Percentiles rank a stretch among this genome's conserved stretches.
Evolutionary conservation across 2,888 invertebrate species (phyloP).

Genomic region (Pseudoips prasinana): DNA sequence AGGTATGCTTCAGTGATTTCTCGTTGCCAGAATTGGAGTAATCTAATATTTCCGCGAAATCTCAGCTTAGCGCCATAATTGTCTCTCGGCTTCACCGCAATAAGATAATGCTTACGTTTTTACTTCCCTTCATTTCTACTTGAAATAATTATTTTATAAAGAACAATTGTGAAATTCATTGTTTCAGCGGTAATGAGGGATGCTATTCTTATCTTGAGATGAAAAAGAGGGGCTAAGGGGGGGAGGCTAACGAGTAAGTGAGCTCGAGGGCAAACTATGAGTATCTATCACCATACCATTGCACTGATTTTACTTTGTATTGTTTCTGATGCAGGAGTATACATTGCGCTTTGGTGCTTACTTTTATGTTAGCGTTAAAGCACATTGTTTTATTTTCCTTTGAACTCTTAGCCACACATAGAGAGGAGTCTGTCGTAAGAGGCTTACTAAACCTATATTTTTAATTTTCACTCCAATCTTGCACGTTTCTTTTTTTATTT

Average conservation of each 20-base stretch:
- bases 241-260: conserved; percentile 33
- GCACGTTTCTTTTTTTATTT: too few species aligned
- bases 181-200: conserved; percentile 34
- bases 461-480: too few species aligned
- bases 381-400: too few species aligned
- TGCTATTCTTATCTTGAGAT: conserved; percentile 22
- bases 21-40: conserved; percentile 51
- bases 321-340: too few species aligned
- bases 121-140: conserved; percentile 17
- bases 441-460: too few species aligned
- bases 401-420: too few species aligned
- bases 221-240: conserved; percentile 14
- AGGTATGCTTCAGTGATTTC: conserved; percentile 61
- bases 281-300: conserved; percentile 1
- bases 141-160: conserved; percentile 33
- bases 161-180: conserved; percentile 33
- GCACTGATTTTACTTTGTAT: neutral
- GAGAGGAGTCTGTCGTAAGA: too few species aligned
- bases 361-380: too few species aligned
- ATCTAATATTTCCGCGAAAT: conserved; percentile 54
- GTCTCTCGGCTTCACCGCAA: conserved; percentile 29
- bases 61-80: conserved; percentile 45
- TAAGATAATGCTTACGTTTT: conserved; percentile 27
- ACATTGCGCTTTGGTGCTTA: too few species aligned
- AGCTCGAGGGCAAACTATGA: conserved; percentile 12